Conservation (phyloP, 2,797 vertebrate species). For the Coranthus polyacanthus region DNA sequence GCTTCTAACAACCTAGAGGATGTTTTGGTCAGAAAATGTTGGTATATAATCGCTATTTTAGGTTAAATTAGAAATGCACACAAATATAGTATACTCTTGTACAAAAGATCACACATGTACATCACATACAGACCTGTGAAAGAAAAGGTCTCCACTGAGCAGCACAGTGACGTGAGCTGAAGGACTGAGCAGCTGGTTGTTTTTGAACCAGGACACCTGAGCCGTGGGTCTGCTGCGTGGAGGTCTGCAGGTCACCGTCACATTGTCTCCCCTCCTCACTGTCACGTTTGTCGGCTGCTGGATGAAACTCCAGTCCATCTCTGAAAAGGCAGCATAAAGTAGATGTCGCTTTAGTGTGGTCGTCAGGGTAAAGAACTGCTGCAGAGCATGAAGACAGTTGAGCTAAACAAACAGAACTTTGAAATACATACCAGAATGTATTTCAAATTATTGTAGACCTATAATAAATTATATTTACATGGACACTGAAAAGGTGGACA, state of each 20-base stretch:
- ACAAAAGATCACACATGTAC: neutral
- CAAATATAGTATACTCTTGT: neutral
- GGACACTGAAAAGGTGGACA: no score
- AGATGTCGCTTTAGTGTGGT: no score
- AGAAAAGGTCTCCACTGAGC: slow-evolving; percentile 81
- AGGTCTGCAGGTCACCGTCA: slow-evolving; percentile 79
- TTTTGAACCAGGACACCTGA: slow-evolving; percentile 83
- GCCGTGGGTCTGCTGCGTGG: slow-evolving; percentile 79
- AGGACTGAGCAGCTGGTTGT: slow-evolving; percentile 70
- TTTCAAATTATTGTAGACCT: no score
- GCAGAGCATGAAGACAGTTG: no score
- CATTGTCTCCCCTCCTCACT: slow-evolving; percentile 73
- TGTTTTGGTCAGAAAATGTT: no score
- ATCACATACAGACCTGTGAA: slow-evolving; percentile 73
- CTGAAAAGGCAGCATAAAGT: slow-evolving; percentile 72
- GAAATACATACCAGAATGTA: no score
- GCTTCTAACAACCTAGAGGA: no score
- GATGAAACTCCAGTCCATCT: slow-evolving; percentile 82
- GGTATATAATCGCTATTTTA: no score
- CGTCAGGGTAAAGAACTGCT: no score
- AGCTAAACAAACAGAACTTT: no score
- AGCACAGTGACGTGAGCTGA: slow-evolving; percentile 52
- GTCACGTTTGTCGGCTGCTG: slow-evolving; percentile 77
- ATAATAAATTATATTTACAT: no score
- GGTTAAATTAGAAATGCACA: neutral